These are phyloP conservation scores for Leptinotarsa texana DNA, from an alignment of 1,140 invertebrate genomes.

Conservation along the genomic window DNA sequence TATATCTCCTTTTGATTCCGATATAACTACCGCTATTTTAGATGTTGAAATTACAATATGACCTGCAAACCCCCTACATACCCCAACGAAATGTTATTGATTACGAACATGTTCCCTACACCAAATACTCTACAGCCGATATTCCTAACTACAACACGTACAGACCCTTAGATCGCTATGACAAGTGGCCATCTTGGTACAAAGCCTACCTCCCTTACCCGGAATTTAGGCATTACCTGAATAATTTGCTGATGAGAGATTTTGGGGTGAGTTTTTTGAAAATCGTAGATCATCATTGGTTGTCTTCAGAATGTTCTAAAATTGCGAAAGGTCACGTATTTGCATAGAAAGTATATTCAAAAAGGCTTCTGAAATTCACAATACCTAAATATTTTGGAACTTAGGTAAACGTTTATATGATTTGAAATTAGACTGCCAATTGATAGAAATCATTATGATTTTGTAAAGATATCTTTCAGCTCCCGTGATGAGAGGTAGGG, in stretches of 20 bases:
- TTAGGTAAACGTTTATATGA: too few relatives aligned
- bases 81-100: slow-evolving; percentile 31
- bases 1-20: too few relatives aligned
- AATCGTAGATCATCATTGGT: neutral
- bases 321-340: too few relatives aligned
- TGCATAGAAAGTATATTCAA: too few relatives aligned
- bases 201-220: slow-evolving; percentile 31
- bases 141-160: slow-evolving; percentile 37
- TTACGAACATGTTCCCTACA: slow-evolving; percentile 32
- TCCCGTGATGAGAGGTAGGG: too few relatives aligned
- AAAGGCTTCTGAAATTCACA: too few relatives aligned
- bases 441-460: too few relatives aligned
- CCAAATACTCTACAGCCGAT: slow-evolving; percentile 36
- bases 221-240: slow-evolving; percentile 34
- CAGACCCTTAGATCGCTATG: slow-evolving; percentile 36
- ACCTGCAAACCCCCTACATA: slow-evolving; percentile 22
- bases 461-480: too few relatives aligned
- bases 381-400: too few relatives aligned
- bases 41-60: slow-evolving; percentile 31
- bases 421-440: too few relatives aligned
- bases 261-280: slow-evolving; percentile 32
- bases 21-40: neutral
- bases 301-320: neutral
- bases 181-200: slow-evolving; percentile 36
- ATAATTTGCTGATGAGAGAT: slow-evolving; percentile 38